Conservation (phyloP, 2,797 vertebrate species). For the Linurgus olivaceus region DNA sequence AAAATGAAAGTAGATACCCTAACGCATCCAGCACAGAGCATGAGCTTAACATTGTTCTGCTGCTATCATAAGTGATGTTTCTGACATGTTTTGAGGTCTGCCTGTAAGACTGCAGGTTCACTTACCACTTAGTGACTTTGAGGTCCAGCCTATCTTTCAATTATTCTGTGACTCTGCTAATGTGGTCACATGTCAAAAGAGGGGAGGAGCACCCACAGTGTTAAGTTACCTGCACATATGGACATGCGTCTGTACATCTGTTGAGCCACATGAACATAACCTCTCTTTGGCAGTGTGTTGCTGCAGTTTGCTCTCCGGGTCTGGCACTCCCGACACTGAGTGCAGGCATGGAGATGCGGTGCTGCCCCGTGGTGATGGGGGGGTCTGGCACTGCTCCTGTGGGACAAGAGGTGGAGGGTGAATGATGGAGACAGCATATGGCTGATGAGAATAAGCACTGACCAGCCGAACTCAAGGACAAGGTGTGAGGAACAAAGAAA, state of each 20-base stretch:
- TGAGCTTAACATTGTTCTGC: not conserved
- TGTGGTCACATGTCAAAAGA: not conserved
- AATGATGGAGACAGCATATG: rapidly evolving
- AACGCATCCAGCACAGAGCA: not conserved
- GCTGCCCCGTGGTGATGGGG: not conserved
- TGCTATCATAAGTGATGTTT: not conserved
- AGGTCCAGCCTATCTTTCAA: not conserved
- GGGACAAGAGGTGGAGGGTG: not conserved
- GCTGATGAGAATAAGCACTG: not conserved
- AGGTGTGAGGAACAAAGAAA: not conserved
- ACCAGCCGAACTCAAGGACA: not conserved
- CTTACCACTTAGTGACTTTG: not conserved
- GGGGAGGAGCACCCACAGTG: not conserved
- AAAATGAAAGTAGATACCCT: not conserved
- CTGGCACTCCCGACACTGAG: not conserved
- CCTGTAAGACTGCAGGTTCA: not conserved
- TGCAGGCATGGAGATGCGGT: rapidly evolving
- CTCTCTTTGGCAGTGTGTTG: not conserved
- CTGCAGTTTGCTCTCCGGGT: not conserved
- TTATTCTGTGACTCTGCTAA: not conserved
- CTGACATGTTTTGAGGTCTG: not conserved
- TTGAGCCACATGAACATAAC: not conserved
- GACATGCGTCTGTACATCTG: not conserved
- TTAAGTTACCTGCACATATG: not conserved
- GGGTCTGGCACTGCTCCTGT: not conserved